Evolutionary conservation across 2,888 invertebrate genomes (phyloP), one percentile per base, ranked within the genome.

Genomic region (Julus scandinavius): DNA sequence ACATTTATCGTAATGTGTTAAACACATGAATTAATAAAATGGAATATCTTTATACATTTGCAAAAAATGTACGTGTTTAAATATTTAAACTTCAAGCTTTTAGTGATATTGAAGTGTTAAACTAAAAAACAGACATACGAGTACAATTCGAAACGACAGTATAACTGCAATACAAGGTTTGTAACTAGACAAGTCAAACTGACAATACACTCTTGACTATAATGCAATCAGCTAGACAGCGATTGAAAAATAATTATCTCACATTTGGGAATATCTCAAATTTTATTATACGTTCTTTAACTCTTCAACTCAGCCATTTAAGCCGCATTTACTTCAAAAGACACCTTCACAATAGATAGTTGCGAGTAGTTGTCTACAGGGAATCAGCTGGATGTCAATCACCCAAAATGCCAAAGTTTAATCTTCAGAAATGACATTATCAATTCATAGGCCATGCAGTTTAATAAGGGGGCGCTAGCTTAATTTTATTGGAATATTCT

Each of bases 241-340:
- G 17, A 63, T 63, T 63, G 63, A n/a, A 17, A 63, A 63, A 17
- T 63, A 17, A 63, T 63, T 63, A 63, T n/a, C 17, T 63, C 63
- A 5, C 63, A 63, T 63, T 63, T 63, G n/a, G 63, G 63, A n/a
- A 63, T n/a, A n/a, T 63, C n/a, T 17, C 63, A n/a, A n/a, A 63
- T 63, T n/a, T 63, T n/a, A 6, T 5, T 63, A n/a, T 63, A 5
- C 17, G 17, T 63, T 63, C 17, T 63, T 63, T 5, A 17, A 45
- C 41, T 63, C n/a, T 63, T 17, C n/a, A n/a, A n/a, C n/a, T n/a
- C 17, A 63, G 41, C 41, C 63, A 3, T n/a, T 17, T n/a, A 63
- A n/a, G 63, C 63, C 63, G 63, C n/a, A 63, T 63, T 63, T n/a
- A n/a, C 63, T 63, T 5, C n/a, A 3, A 63, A 63, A 63, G 63